phyloP scores from a whole-genome alignment of 2,797 vertebrate genomes.

The Holocentrus rufus region DNA sequence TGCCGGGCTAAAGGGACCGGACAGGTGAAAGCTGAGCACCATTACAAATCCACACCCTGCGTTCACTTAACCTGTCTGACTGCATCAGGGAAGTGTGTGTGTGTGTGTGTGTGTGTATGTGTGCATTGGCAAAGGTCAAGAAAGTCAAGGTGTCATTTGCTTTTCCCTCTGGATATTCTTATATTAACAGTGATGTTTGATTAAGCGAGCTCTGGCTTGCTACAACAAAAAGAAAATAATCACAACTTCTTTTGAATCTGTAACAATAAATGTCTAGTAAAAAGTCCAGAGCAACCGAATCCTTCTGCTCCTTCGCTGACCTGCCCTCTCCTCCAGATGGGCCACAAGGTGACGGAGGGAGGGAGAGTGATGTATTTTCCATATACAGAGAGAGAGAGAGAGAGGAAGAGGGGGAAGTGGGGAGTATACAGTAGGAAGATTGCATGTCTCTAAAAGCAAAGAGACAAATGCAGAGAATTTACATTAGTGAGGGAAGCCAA shows the following conservation, averaged over 20 bases:
- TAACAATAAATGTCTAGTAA: slow-evolving; percentile 42
- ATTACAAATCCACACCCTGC: slow-evolving; percentile 13
- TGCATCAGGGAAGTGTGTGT: background rate
- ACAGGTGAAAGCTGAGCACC: slow-evolving; percentile 34
- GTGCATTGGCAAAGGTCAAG: slow-evolving; percentile 1
- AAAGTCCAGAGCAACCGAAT: slow-evolving; percentile 55
- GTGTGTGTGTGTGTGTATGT: background rate
- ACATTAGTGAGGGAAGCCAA: slow-evolving; percentile 5
- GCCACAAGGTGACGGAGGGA: slow-evolving; percentile 14
- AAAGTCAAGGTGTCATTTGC: slow-evolving; percentile 10
- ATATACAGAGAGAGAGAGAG: slow-evolving; percentile 30
- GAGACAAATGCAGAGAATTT: slow-evolving; percentile 21
- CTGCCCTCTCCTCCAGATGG: slow-evolving; percentile 38
- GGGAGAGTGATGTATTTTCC: slow-evolving; percentile 53
- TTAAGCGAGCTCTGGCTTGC: slow-evolving; percentile 13
- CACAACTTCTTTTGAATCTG: slow-evolving; percentile 27
- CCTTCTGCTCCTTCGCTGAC: slow-evolving; percentile 47
- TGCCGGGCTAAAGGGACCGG: slow-evolving; percentile 13
- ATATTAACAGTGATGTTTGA: slow-evolving; percentile 12
- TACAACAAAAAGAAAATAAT: slow-evolving; percentile 24
- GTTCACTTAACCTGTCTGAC: slow-evolving; percentile 33
- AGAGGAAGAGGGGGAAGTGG: background rate
- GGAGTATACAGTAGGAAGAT: too few relatives aligned
- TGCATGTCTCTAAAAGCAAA: background rate
- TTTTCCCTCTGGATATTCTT: background rate